These are phyloP conservation scores for Halichondria panicea DNA, from an alignment of 37 sponge, comb jelly and placozoan genomes.

Conservation along the genomic window DNA sequence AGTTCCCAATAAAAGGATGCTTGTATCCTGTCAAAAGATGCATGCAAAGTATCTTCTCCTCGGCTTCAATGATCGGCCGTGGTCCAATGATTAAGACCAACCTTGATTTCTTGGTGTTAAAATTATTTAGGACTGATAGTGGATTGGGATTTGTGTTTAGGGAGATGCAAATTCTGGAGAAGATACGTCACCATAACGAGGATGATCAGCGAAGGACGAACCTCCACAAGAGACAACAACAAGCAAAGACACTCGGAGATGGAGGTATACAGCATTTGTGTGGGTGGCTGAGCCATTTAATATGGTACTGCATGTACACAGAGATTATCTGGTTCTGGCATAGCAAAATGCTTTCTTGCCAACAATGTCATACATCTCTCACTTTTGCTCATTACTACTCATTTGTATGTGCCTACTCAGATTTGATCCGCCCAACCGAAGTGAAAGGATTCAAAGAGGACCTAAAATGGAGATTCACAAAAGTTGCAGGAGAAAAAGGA, in stretches of 20 bases:
- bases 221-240: conserved; percentile 11
- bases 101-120: conserved; percentile 51
- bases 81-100: conserved; percentile 42
- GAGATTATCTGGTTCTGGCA: too few species aligned
- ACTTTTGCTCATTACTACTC: neutral
- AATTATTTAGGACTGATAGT: conserved; percentile 55
- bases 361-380: neutral
- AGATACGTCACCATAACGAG: conserved; percentile 28
- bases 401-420: conserved; percentile 1
- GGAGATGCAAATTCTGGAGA: conserved; percentile 40
- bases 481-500: conserved; percentile 10
- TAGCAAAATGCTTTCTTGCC: neutral
- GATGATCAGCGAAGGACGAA: conserved; percentile 28
- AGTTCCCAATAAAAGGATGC: neutral
- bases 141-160: conserved; percentile 44
- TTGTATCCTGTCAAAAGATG: conserved; percentile 1
- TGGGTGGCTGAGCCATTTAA: neutral
- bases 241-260: conserved; percentile 15
- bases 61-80: conserved; percentile 11
- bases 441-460: conserved; percentile 1
- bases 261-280: conserved; percentile 9
- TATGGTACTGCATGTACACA: neutral
- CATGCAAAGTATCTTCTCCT: conserved; percentile 2
- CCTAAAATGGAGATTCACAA: conserved; percentile 20
- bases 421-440: neutral